Evolutionary conservation across 2,113 vertebrate species (phyloP), one percentile per base, ranked within the genome.

Genomic region (Axis porcinus): DNA sequence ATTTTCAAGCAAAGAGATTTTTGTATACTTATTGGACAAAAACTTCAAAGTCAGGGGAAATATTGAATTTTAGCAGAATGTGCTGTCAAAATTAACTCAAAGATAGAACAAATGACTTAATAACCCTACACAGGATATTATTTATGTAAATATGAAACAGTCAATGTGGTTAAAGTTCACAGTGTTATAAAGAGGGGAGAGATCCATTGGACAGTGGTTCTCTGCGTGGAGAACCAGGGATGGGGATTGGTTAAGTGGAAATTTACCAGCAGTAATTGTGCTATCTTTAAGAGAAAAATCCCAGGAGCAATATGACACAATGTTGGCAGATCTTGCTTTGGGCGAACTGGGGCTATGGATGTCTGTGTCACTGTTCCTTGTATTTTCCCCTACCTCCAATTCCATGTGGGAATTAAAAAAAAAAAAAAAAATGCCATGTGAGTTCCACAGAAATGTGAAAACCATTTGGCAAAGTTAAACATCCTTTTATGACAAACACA

Each of bases 321-420:
- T 14, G 21, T 14, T 10, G 3, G 36, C 25, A 15, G 28, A 7
- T 62, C 60, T 43, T 30, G 27, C 15, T 23, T 27, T 4, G n/a
- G 9, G n/a, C n/a, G 0, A 55, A 3, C 33, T 14, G 14, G 21
- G 15, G 4, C 23, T 60, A 2, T 28, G 15, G n/a, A 30, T 1
- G 0, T 27, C 28, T 47, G 25, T 8, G 28, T 14, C 15, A 10
- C 15, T 14, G 7, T 33, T 92, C 47, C 15, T 55, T 78, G 1
- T 8, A 9, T 12, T 17, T 55, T 7, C 10, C 15, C 6, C 15
- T 28, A 33, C 25, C 6, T 27, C 21, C 21, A 85, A 19, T 30
- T 47, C 47, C n/a, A 33, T 2, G 25, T 1, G 25, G 58, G 9
- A 19, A 12, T n/a, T 17, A 57, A 62, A 12, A 45, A 36, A 40